Evolutionary conservation across 2,797 vertebrate genomes (phyloP).

Genomic region (Acrocephalus scirpaceus): DNA sequence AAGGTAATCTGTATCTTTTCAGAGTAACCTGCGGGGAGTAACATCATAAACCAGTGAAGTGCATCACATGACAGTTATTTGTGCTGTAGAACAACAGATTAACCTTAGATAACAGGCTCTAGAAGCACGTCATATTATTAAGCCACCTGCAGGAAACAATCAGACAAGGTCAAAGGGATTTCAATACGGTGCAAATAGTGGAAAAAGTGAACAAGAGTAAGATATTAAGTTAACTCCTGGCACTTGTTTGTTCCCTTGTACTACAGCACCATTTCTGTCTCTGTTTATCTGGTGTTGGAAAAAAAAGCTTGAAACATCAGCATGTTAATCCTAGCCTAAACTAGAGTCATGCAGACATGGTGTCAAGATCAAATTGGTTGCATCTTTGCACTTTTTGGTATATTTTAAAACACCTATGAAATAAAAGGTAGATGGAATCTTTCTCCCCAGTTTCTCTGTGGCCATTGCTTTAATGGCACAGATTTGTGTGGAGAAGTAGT

Average conservation of each 20-base stretch:
- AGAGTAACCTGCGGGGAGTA: constrained; percentile 34
- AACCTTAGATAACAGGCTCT: constrained; percentile 33
- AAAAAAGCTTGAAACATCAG: neutral
- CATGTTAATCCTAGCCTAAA: neutral
- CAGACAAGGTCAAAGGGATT: constrained; percentile 10
- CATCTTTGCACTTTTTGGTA: neutral
- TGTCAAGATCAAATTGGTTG: neutral
- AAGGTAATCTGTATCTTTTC: constrained; percentile 48
- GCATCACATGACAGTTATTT: constrained; percentile 11
- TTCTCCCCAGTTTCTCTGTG: neutral
- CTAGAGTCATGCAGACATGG: neutral
- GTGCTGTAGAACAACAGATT: constrained; percentile 32
- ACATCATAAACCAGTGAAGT: constrained; percentile 29
- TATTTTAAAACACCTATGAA: neutral
- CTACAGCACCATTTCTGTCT: neutral
- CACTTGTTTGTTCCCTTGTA: neutral
- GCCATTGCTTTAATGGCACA: neutral
- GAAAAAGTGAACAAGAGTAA: neutral
- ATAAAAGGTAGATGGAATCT: neutral
- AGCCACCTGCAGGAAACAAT: neutral
- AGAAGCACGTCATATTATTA: neutral
- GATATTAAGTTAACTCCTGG: neutral
- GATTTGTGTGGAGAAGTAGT: neutral
- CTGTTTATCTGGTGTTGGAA: neutral
- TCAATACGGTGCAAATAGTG: neutral